Evolutionary conservation across 2,797 vertebrate species (phyloP).

Genomic region (Poecilia gillii): DNA sequence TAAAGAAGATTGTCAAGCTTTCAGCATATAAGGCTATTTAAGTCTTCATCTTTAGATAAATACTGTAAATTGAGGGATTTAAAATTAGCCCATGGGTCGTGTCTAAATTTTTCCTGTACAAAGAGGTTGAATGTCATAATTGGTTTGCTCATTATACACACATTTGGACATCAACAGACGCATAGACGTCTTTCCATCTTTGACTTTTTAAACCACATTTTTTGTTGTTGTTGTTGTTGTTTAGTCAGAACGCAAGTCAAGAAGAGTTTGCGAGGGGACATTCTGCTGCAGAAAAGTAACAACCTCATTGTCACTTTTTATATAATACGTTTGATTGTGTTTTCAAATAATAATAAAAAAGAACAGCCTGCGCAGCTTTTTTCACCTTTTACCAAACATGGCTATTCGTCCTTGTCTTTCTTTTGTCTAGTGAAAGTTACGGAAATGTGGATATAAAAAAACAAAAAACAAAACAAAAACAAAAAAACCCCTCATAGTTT

Average conservation of each 20-base stretch:
- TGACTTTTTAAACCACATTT: neutral
- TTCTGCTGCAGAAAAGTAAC: conserved; percentile 1
- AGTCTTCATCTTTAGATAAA: neutral
- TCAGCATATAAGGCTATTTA: neutral
- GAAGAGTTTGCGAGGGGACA: neutral
- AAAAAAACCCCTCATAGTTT: neutral
- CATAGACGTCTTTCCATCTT: neutral
- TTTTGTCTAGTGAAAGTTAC: neutral
- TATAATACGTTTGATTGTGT: neutral
- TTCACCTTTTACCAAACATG: neutral
- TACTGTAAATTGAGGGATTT: neutral
- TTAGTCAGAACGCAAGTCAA: neutral
- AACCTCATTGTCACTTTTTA: neutral
- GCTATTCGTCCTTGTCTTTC: neutral
- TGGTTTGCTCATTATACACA: neutral
- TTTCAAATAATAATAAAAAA: neutral
- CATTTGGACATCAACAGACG: neutral
- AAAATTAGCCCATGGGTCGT: neutral
- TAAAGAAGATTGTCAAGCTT: neutral
- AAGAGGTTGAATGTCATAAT: neutral
- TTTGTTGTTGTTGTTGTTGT: neutral
- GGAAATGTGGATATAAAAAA: neutral
- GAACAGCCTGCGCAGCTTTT: neutral
- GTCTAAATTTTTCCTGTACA: neutral
- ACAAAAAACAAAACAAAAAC: no score